Evolutionary conservation across 2,113 vertebrate species (phyloP), one percentile per base, ranked within the genome.

Genomic region (Regulus satrapa): DNA sequence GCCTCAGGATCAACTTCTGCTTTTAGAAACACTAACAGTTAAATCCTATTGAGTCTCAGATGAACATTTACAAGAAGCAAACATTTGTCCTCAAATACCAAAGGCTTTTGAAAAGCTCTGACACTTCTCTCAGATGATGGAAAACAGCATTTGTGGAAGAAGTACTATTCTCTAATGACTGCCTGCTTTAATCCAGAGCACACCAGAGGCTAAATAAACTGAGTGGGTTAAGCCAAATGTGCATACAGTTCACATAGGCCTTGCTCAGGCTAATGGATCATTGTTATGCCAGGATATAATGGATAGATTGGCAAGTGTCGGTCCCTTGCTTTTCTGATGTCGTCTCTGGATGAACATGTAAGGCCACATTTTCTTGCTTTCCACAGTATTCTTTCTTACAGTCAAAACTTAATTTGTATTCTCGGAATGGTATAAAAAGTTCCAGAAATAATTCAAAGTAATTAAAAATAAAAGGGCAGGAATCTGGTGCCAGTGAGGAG

Each of bases 391-490:
- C 48, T 84, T 96, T 90, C 85, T 75, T 95, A 88, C 75, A 93
- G 94, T 94, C 59, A 68, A 93, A 94, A 94, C 83, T 95, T 86
- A 40, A 92, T 96, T 94, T 88, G 76, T 94, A 90, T 88, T 90
- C 94, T 95, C 95, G 92, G 89, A 93, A 89, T 89, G 95, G 68
- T 76, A 56, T 78, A 74, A 93, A 82, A 96, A 92, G 85, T 96
- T 97, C 72, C 82, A 93, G 92, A 97, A 96, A 96, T 95, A 95
- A 96, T 95, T 94, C 91, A 89, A 96, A 95, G 92, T 96, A 95
- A 96, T 97, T 97, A 96, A 97, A 97, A 94, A 94, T 96, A 96
- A 97, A 97, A 96, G 92, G 94, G 82, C 90, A 96, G 61, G 59
- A 95, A 94, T 92, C 11, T 0, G 1, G 48, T 91, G 88, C 93